phyloP scores from a whole-genome alignment of 1,140 invertebrate genomes.

The Drosophila pallidifrons region DNA sequence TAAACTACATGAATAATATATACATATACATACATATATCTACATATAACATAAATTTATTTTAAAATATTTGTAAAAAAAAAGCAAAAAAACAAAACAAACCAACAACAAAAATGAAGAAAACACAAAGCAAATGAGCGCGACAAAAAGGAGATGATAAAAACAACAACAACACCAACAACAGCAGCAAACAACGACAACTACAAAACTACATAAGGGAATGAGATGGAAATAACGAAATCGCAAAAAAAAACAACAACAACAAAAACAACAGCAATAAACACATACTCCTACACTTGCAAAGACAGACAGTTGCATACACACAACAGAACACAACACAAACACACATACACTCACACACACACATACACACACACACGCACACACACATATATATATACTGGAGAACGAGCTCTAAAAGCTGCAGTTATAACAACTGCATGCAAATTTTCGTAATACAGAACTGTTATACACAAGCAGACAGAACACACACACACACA shows the following conservation, averaged over 20 bases:
- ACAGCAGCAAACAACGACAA: conserved; percentile 28
- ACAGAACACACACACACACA: conserved; percentile 18
- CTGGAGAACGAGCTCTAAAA: not conserved
- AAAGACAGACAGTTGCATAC: not conserved
- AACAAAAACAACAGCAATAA: conserved; percentile 19
- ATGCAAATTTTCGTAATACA: conserved; percentile 63
- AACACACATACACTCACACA: conserved; percentile 1
- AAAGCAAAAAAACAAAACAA: conserved; percentile 22
- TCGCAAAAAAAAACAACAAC: not conserved
- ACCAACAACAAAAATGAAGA: conserved; percentile 6
- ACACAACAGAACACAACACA: not conserved
- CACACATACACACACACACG: too few relatives aligned
- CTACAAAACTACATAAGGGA: not conserved
- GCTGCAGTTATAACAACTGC: conserved; percentile 36
- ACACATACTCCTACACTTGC: conserved; percentile 15
- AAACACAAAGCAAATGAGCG: conserved; percentile 20
- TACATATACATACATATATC: conserved; percentile 57
- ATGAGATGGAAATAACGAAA: conserved; percentile 16
- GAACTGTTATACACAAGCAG: conserved; percentile 64
- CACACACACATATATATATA: not conserved
- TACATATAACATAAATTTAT: conserved; percentile 66
- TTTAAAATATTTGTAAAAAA: conserved; percentile 75
- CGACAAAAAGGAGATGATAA: conserved; percentile 6
- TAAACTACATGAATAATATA: conserved; percentile 72
- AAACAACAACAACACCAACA: not conserved